Evolutionary conservation across 2,888 invertebrate species (phyloP).

Genomic region (Acronicta psi): DNA sequence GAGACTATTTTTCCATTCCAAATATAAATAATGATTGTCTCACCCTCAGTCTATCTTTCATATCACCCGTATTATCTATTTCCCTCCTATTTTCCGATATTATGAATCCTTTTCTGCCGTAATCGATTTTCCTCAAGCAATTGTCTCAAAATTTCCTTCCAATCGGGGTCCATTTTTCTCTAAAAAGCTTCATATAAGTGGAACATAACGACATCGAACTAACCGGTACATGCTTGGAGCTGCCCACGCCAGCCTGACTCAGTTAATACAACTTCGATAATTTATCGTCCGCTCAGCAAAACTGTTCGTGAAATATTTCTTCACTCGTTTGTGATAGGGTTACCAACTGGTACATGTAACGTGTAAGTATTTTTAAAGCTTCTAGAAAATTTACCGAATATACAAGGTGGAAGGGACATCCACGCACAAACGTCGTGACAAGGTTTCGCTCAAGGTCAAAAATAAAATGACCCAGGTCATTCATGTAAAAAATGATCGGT

Average conservation of each 20-base stretch:
- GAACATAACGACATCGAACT: constrained; percentile 24
- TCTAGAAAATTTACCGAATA: too few relatives aligned
- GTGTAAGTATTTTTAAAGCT: not conserved
- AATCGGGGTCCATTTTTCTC: constrained; percentile 36
- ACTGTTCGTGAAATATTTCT: constrained; percentile 51
- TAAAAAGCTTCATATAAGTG: constrained; percentile 25
- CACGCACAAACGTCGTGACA: too few relatives aligned
- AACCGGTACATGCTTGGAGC: constrained; percentile 31
- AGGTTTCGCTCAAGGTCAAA: too few relatives aligned
- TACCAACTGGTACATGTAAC: constrained; percentile 7
- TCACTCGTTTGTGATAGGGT: constrained; percentile 32
- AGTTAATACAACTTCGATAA: constrained; percentile 58
- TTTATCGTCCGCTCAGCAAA: constrained; percentile 59
- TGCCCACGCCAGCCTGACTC: constrained; percentile 44
- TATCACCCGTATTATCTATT: too few relatives aligned
- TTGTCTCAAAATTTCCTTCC: constrained; percentile 15
- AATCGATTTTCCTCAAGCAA: constrained; percentile 16
- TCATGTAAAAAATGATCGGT: too few relatives aligned
- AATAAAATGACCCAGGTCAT: too few relatives aligned
- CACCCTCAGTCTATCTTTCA: too few relatives aligned
- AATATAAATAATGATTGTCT: too few relatives aligned
- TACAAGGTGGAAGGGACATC: too few relatives aligned
- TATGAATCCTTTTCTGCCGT: too few relatives aligned
- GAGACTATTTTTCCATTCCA: too few relatives aligned
- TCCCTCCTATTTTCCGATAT: too few relatives aligned